Evolutionary conservation across 2,888 invertebrate genomes (phyloP).

Genomic region (Drosophila longiperda): DNA sequence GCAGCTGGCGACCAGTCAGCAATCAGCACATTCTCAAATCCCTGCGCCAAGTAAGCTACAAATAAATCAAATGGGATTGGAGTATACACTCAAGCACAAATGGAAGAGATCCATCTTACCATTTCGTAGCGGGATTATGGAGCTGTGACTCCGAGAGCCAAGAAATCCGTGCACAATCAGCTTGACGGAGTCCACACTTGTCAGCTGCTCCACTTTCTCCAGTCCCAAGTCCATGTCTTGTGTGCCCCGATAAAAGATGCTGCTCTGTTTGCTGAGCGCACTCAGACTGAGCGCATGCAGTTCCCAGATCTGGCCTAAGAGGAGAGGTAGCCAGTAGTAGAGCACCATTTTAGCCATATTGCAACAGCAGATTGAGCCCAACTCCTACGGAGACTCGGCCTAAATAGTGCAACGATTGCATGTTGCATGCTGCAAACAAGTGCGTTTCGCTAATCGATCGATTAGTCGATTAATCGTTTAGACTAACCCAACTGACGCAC

Average conservation of each 20-base stretch:
- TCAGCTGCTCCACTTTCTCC: constrained; percentile 51
- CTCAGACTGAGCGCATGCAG: constrained; percentile 48
- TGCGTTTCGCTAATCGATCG: constrained; percentile 51
- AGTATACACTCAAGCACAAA: neutral
- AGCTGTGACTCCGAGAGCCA: constrained; percentile 76
- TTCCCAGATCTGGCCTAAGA: constrained; percentile 49
- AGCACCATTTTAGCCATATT: constrained; percentile 46
- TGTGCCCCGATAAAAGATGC: constrained; percentile 35
- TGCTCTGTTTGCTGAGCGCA: constrained; percentile 33
- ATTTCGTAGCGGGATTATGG: constrained; percentile 77
- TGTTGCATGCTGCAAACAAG: constrained; percentile 6
- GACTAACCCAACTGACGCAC: constrained; percentile 43
- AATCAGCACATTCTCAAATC: constrained; percentile 76
- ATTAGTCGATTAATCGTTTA: constrained; percentile 37
- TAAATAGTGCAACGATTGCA: constrained; percentile 25
- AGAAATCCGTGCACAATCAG: constrained; percentile 83
- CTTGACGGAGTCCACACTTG: constrained; percentile 68
- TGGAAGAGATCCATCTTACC: constrained; percentile 49
- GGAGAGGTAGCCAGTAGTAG: constrained; percentile 27
- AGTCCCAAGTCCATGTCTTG: constrained; percentile 61
- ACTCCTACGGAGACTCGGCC: neutral
- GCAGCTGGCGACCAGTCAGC: constrained; percentile 84
- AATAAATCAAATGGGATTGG: neutral
- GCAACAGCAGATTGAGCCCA: constrained; percentile 7
- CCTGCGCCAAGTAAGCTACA: constrained; percentile 79